These are phyloP conservation scores for Hippopotamyrus pictus DNA, from an alignment of 2,797 vertebrate species.

Conservation along the genomic window DNA sequence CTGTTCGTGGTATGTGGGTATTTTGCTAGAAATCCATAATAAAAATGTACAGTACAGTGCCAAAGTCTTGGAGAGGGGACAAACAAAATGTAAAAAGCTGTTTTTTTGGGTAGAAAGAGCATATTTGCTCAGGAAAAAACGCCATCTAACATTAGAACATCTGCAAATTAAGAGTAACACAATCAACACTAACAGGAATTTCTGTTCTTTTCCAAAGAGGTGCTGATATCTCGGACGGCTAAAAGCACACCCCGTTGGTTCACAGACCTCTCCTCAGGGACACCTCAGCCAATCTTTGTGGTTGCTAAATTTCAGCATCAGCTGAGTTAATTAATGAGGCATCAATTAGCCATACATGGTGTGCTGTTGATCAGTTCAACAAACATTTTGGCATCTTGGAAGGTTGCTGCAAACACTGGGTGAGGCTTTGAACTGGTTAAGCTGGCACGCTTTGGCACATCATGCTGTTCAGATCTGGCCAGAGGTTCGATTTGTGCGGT, in stretches of 20 bases:
- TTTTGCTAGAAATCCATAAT: background rate
- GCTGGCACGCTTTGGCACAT: background rate
- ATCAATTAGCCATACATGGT: background rate
- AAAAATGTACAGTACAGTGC: background rate
- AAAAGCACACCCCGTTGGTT: background rate
- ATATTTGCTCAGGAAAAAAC: background rate
- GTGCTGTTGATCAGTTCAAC: background rate
- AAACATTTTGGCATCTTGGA: background rate
- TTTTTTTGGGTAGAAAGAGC: background rate
- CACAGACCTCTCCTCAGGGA: background rate
- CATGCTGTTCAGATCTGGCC: background rate
- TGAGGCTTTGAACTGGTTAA: background rate
- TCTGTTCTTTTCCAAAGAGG: background rate
- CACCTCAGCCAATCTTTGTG: background rate
- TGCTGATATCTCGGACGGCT: background rate
- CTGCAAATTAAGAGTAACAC: background rate
- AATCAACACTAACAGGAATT: background rate
- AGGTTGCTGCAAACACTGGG: background rate
- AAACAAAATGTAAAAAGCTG: background rate
- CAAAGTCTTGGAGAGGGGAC: background rate
- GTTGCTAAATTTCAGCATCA: background rate
- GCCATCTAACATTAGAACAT: background rate
- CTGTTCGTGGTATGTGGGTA: background rate
- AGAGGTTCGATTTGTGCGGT: background rate
- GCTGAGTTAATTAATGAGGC: background rate